Conservation (phyloP, 2,797 vertebrate species). For the Microcaecilia unicolor region DNA sequence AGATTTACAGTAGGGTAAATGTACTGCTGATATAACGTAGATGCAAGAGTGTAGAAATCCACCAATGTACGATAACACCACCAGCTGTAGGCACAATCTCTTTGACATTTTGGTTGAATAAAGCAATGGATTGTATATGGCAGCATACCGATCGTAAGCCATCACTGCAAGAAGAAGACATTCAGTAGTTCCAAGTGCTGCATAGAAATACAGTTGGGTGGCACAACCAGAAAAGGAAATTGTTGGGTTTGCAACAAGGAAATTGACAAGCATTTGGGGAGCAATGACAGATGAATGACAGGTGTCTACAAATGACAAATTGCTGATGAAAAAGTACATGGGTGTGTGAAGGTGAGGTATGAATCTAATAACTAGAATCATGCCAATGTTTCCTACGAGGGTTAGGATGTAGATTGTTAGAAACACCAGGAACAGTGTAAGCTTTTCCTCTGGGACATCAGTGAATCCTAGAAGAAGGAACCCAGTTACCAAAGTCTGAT, state of each 20-base stretch:
- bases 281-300: constrained; percentile 17
- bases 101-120: constrained; percentile 4
- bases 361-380: constrained; percentile 16
- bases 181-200: constrained; percentile 2
- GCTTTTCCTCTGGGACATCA: not conserved
- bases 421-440: constrained; percentile 9
- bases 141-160: constrained; percentile 12
- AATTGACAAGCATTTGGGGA: constrained; percentile 8
- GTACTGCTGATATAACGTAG: constrained; percentile 13
- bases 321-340: constrained; percentile 22
- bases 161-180: constrained; percentile 6
- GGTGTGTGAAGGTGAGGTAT: constrained; percentile 13
- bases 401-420: constrained; percentile 16
- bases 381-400: constrained; percentile 14
- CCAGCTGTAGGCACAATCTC: not conserved
- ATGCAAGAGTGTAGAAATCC: not conserved
- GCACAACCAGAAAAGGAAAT: constrained; percentile 6
- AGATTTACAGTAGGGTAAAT: constrained; percentile 8
- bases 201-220: constrained; percentile 8
- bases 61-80: not conserved
- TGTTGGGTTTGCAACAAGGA: not conserved
- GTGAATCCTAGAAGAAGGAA: constrained; percentile 24
- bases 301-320: constrained; percentile 27
- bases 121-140: constrained; percentile 6
- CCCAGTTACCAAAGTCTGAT: not conserved